A percentile compares a stretch with the other conserved stretches of the same genome.
Conservation (phyloP, 2,888 invertebrate genomes). For the Melanostoma mellinum region DNA sequence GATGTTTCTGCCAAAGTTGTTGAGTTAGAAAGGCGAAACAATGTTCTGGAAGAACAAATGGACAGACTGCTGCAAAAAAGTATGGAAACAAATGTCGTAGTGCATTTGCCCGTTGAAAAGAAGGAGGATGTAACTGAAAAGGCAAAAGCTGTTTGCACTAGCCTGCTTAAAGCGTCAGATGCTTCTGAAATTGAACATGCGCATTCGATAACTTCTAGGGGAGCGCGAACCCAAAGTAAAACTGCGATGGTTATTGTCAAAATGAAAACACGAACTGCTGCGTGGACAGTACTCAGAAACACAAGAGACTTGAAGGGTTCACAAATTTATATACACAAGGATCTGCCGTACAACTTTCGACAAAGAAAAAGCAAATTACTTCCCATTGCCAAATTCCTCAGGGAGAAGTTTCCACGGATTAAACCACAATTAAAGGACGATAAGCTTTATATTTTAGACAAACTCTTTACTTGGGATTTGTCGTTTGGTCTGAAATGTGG, state of each 20-base stretch:
- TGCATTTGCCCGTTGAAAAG: conserved; percentile 9
- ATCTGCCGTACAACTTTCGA: background rate
- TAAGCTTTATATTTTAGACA: no score
- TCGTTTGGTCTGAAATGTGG: background rate
- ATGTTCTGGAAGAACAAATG: no score
- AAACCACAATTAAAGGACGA: no score
- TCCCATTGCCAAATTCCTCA: conserved; percentile 6
- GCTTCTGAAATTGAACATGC: background rate
- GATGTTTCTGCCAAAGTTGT: no score
- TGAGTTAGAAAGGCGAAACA: no score
- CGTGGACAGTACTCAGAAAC: background rate
- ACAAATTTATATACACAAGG: conserved; percentile 1
- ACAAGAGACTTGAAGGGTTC: background rate
- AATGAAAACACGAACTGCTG: conserved; percentile 1
- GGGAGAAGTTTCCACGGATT: background rate
- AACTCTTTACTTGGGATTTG: background rate
- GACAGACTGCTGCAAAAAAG: conserved; percentile 6
- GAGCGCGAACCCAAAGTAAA: background rate
- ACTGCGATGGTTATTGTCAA: conserved; percentile 12
- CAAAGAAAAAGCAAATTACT: background rate
- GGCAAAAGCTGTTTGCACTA: no score
- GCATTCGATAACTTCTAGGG: background rate
- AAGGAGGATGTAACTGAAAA: background rate
- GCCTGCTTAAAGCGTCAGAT: conserved; percentile 1
- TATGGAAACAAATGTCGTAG: conserved; percentile 8